phyloP scores from a whole-genome alignment of 2,797 vertebrate genomes.

The Spea hammondii region DNA sequence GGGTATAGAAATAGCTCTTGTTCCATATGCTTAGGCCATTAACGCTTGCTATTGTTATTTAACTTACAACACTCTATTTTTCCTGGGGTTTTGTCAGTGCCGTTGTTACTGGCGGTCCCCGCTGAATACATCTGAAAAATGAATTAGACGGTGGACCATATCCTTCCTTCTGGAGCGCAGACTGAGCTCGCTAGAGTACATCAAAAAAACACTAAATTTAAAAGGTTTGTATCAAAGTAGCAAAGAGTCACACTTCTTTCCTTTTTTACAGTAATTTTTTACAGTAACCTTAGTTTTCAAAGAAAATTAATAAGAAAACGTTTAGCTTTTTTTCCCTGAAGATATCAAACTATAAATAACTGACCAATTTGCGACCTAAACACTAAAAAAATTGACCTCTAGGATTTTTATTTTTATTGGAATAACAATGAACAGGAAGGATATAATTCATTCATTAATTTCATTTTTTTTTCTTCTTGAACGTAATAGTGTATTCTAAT shows the following conservation, averaged over 20 bases:
- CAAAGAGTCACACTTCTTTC: constrained; percentile 7
- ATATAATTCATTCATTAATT: too few species aligned
- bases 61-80: constrained; percentile 50
- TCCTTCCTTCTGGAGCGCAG: constrained; percentile 29
- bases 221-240: constrained; percentile 8
- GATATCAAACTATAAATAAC: too few species aligned
- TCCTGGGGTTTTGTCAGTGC: constrained; percentile 49
- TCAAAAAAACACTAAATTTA: constrained; percentile 36
- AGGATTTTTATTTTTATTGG: too few species aligned
- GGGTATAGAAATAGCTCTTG: constrained; percentile 27
- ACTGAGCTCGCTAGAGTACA: constrained; percentile 8
- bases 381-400: too few species aligned
- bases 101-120: constrained; percentile 47
- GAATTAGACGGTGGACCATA: constrained; percentile 44
- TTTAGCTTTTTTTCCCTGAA: too few species aligned
- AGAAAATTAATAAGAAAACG: too few species aligned
- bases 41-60: constrained; percentile 46
- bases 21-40: constrained; percentile 50
- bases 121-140: constrained; percentile 50
- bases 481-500: too few species aligned
- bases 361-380: too few species aligned
- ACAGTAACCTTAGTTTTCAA: too few species aligned
- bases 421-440: too few species aligned
- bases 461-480: too few species aligned
- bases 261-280: neutral